Base-by-base conservation (phyloP, 2,113 vertebrate genomes). In the Tupaia tana region DNA sequence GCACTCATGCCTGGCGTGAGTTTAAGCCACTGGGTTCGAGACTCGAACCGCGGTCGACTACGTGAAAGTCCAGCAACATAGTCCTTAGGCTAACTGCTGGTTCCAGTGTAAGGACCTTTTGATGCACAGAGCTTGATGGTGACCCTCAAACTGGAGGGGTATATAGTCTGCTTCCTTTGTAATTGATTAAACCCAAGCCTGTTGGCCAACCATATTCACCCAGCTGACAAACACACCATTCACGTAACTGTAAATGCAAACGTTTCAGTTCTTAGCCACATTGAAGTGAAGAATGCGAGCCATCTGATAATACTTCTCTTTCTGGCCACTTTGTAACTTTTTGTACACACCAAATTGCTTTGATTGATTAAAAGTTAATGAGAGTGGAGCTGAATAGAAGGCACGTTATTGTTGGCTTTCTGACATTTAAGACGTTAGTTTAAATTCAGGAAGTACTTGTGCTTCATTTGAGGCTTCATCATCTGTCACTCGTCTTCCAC, bases 401-500 rank as follows among this genome's bases (percentile, higher is more conserved):
- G 15, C 34, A 19, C 7, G 43, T 54, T 91, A 91, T 92, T 95
- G 54, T 93, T 79, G 56, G 71, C 71, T 95, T 43, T 59, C 85
- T 96, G 93, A 92, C 84, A 80, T 96, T 95, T 96, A 69, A 91
- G 77, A 74, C 9, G 52, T 82, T 91, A 56, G n/a, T 92, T 89
- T 70, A 96, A 93, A 96, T 95, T 83, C 59, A 92, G 80, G 43
- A 93, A 95, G 64, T 14, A 16, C 7, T 91, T 95, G 79, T 78
- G 34, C 24, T 86, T 89, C 34, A 54, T 91, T 93, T 89, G 88
- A 89, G 93, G 52, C 2, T 64, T 78, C 27, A 25, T 90, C 3
- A n/a, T 81, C 58, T 90, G 24, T 86, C 64, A 61, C 3, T 77
- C 74, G 27, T 18, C 20, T 71, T 69, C 56, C 84, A 54, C 1